Evolutionary conservation across 2,113 vertebrate genomes (phyloP).

Genomic region (Xerus inauris): DNA sequence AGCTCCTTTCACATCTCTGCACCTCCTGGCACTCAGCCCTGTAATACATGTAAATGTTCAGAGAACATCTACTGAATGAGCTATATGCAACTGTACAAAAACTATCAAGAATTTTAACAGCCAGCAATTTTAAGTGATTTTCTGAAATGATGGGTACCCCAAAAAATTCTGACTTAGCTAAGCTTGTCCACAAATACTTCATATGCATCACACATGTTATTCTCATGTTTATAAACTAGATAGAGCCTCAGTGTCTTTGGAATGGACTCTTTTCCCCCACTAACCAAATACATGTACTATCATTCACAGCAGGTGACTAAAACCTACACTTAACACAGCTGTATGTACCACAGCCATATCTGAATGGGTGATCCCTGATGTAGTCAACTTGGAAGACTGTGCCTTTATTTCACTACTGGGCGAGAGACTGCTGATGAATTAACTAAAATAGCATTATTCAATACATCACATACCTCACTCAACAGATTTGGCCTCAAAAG

Average conservation of each 20-base stretch:
- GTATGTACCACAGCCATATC: neutral
- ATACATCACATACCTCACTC: neutral
- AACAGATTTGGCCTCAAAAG: neutral
- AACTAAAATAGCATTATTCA: neutral
- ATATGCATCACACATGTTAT: neutral
- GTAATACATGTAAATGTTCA: neutral
- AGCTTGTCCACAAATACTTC: neutral
- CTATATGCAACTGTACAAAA: neutral
- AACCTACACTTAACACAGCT: neutral
- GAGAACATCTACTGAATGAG: neutral
- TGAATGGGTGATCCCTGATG: neutral
- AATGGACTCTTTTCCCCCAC: neutral
- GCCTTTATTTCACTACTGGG: neutral
- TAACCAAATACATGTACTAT: neutral
- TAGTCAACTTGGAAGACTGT: neutral
- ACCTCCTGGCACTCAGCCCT: neutral
- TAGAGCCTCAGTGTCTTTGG: neutral
- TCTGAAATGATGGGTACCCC: conserved; percentile 4
- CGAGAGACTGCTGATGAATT: neutral
- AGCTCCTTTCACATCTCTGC: neutral
- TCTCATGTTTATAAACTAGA: neutral
- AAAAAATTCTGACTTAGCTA: neutral
- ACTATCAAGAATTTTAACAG: neutral
- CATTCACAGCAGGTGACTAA: neutral
- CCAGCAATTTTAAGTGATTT: conserved; percentile 14